These are phyloP conservation scores for Drosophila kepulauana DNA, from an alignment of 1,140 invertebrate species.

Conservation along the genomic window DNA sequence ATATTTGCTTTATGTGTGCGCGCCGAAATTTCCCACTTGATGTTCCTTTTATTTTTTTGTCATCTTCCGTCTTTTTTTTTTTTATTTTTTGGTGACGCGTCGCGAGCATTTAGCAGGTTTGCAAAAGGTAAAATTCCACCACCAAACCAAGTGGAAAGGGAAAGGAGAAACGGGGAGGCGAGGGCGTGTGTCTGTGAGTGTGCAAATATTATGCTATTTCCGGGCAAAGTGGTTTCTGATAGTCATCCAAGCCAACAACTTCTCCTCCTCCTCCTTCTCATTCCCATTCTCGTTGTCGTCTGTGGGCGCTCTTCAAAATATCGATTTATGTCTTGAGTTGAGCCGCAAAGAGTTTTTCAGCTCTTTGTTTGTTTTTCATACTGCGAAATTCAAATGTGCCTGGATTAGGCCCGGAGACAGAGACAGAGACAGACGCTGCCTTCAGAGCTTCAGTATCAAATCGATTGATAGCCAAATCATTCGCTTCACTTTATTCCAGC, in stretches of 20 bases:
- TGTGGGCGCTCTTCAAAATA: conserved; percentile 54
- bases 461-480: conserved; percentile 38
- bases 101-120: conserved; percentile 53
- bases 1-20: conserved; percentile 60
- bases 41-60: neutral
- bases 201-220: conserved; percentile 72
- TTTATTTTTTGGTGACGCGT: conserved; percentile 33
- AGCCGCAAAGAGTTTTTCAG: conserved; percentile 29
- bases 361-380: conserved; percentile 33
- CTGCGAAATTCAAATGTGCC: conserved; percentile 48
- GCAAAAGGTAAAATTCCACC: conserved; percentile 23
- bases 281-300: conserved; percentile 17
- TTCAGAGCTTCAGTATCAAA: conserved; percentile 9
- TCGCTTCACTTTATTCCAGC: neutral
- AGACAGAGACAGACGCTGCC: conserved; percentile 6
- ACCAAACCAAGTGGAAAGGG: neutral
- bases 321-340: conserved; percentile 55
- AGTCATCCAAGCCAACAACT: conserved; percentile 54
- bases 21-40: conserved; percentile 52
- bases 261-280: neutral
- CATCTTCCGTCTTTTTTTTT: conserved; percentile 17
- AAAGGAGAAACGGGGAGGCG: neutral
- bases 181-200: conserved; percentile 41
- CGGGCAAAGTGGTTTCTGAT: conserved; percentile 70
- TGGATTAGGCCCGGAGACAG: conserved; percentile 37